These are phyloP conservation scores for Maconellicoccus hirsutus DNA, from an alignment of 1,140 invertebrate species.

Conservation along the genomic window DNA sequence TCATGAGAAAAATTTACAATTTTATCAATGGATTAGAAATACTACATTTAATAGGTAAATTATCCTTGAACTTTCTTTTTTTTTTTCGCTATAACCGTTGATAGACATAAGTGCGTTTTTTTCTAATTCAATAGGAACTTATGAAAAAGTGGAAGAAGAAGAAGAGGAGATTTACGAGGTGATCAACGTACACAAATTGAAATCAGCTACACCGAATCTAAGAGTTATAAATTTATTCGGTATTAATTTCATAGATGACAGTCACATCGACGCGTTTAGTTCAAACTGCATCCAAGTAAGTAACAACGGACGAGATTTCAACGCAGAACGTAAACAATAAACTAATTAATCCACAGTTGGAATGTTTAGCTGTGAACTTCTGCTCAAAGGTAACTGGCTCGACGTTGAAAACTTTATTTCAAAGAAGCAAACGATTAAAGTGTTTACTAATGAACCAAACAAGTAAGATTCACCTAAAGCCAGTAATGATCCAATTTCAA, in stretches of 20 bases:
- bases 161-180: slow-evolving; percentile 99
- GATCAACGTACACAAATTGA: slow-evolving; percentile 96
- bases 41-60: slow-evolving; percentile 88
- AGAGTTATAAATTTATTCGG: slow-evolving; percentile 92
- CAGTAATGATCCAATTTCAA: neutral
- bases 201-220: slow-evolving; percentile 89
- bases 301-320: neutral
- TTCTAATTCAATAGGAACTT: slow-evolving; percentile 61
- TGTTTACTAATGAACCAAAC: slow-evolving; percentile 93
- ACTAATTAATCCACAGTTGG: slow-evolving; percentile 52
- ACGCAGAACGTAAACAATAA: slow-evolving; percentile 19
- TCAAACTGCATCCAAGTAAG: slow-evolving; percentile 76
- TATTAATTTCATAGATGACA: slow-evolving; percentile 97
- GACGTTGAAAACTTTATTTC: slow-evolving; percentile 89
- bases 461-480: slow-evolving; percentile 46
- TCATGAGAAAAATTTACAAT: slow-evolving; percentile 99
- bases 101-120: too few relatives aligned
- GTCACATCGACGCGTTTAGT: slow-evolving; percentile 95
- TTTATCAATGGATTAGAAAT: slow-evolving; percentile 99
- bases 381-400: slow-evolving; percentile 94
- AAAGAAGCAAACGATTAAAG: slow-evolving; percentile 80
- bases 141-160: slow-evolving; percentile 97
- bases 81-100: too few relatives aligned
- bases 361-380: slow-evolving; percentile 92
- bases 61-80: too few relatives aligned